These are phyloP conservation scores for Yponomeuta malinellus DNA, from an alignment of 2,888 invertebrate genomes.

Conservation along the genomic window DNA sequence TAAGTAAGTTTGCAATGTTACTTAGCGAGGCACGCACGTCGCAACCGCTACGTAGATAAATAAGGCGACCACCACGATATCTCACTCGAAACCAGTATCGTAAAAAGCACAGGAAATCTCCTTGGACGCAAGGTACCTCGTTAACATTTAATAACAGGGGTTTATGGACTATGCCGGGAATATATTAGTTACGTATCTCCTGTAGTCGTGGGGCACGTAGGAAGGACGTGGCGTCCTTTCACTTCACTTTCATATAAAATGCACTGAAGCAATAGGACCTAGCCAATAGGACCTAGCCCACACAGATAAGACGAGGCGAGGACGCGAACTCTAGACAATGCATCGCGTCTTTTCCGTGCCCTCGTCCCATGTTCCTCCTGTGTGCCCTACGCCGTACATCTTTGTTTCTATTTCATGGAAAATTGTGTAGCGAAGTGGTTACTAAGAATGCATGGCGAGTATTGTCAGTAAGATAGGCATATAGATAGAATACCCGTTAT, in stretches of 20 bases:
- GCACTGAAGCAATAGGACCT: no score
- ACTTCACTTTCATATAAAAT: no score
- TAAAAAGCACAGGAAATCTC: conserved; percentile 22
- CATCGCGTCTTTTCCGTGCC: no score
- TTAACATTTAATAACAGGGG: conserved; percentile 7
- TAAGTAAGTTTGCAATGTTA: conserved; percentile 17
- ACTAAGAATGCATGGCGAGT: neutral
- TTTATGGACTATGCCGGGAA: conserved; percentile 3
- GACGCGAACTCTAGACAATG: no score
- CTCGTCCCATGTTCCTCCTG: no score
- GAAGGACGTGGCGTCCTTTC: no score
- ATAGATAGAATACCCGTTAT: no score
- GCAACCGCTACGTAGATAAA: conserved; percentile 22
- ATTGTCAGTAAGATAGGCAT: no score
- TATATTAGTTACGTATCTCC: neutral
- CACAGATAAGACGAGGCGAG: no score
- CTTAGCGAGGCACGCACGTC: conserved; percentile 25
- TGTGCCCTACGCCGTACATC: neutral
- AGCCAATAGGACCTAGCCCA: no score
- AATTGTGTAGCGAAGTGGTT: neutral
- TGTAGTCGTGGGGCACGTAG: no score
- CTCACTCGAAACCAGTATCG: conserved; percentile 27
- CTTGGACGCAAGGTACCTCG: conserved; percentile 12
- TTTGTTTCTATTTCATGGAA: neutral
- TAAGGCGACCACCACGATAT: conserved; percentile 25